Evolutionary conservation across 1,140 invertebrate species (phyloP), one percentile per base, ranked within the genome.

Genomic region (Drosophila trapezifrons): DNA sequence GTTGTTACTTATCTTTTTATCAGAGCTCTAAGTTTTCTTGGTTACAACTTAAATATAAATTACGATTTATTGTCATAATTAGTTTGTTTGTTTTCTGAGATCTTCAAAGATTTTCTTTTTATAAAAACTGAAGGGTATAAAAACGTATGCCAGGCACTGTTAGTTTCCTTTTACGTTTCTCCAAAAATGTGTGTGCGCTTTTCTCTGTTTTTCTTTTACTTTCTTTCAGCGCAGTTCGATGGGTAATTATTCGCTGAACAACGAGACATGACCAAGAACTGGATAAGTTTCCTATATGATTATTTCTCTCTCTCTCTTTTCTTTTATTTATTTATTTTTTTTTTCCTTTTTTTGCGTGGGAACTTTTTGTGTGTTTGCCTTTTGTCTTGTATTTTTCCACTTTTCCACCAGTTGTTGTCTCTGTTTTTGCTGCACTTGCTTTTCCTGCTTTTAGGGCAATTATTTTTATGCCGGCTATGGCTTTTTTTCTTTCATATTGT

Each of bases 371-470:
- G 29, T 13, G 37, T 66, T 69, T 64, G 60, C 43, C 38, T 62
- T 20, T 66, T 58, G 51, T 37, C 43, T 71, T 20, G 13, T 17
- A 3, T 20, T 35, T 35, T 35, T 35, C 32, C 32, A 35, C 9
- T 70, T 71, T 71, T 71, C 42, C 67, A 35, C 62, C 22, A 10
- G 1, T 43, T 32, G 37, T 64, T 63, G 47, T 37, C 22, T 20
- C 18, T 22, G 32, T n/a, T 25, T 37, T 46, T 42, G 65, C 40
- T 46, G 49, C 63, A 70, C 67, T 71, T 49, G 67, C 67, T 71
- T 71, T 71, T 71, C 51, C 67, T 32, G 66, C 65, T 71, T 71
- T 70, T 58, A 71, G 65, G 67, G 65, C 67, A 71, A 71, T 71
- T 69, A 69, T 69, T 65, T 69, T 66, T 43, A 45, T 66, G 60